Evolutionary conservation across 1,140 invertebrate genomes (phyloP).

Genomic region (Caerostris extrusa): DNA sequence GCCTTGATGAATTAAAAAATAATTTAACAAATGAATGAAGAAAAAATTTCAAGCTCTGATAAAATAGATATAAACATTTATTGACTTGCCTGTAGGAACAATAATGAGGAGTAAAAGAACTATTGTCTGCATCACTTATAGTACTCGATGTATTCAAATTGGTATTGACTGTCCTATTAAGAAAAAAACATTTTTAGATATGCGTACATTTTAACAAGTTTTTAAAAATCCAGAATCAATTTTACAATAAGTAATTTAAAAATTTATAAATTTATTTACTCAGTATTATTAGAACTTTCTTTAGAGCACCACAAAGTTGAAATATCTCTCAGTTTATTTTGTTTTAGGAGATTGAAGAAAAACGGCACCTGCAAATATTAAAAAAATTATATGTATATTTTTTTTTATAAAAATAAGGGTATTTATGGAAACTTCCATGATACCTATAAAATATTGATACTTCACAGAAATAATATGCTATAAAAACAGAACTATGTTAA

Average conservation of each 20-base stretch:
- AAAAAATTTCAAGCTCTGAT: neutral
- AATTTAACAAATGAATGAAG: neutral
- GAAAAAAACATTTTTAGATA: neutral
- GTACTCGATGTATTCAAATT: neutral
- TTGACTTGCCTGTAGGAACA: neutral
- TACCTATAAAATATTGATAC: neutral
- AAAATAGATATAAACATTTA: neutral
- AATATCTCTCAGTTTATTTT: slow-evolving; percentile 27
- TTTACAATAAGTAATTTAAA: neutral
- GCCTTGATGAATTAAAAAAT: neutral
- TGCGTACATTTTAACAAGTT: neutral
- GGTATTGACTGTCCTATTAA: neutral
- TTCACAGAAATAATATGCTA: neutral
- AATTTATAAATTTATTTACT: neutral
- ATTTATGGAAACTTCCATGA: neutral
- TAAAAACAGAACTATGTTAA: no score
- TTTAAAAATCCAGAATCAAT: neutral
- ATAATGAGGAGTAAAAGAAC: neutral
- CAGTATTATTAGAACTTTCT: neutral
- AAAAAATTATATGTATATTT: neutral
- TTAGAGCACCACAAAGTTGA: slow-evolving; percentile 23
- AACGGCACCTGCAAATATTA: slow-evolving; percentile 12
- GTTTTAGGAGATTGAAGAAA: neutral
- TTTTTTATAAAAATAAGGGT: neutral
- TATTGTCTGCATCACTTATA: neutral